These are phyloP conservation scores for Perithous albicinctus DNA, from an alignment of 2,888 invertebrate species.

Conservation along the genomic window DNA sequence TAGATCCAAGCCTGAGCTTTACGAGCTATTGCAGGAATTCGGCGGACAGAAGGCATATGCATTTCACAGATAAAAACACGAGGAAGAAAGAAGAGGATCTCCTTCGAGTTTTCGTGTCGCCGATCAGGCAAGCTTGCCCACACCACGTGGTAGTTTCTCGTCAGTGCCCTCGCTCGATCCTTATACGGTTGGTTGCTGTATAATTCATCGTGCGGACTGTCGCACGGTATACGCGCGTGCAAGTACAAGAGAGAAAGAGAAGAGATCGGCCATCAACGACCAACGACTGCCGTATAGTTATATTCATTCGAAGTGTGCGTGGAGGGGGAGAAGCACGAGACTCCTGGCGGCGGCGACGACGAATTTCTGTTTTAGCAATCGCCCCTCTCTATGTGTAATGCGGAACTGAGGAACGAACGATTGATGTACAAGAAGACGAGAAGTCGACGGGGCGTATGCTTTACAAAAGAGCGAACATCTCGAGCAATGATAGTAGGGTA, in stretches of 20 bases:
- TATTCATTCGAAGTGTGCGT: background rate
- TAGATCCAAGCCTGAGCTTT: background rate
- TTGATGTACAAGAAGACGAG: background rate
- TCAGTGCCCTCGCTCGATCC: conserved; percentile 64
- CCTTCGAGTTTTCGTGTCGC: conserved; percentile 50
- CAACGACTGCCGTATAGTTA: conserved; percentile 1
- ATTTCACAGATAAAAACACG: conserved; percentile 27
- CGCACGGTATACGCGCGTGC: conserved; percentile 39
- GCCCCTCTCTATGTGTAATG: conserved; percentile 15
- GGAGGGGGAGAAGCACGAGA: conserved; percentile 18
- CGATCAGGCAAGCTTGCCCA: conserved; percentile 24
- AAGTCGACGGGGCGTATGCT: background rate
- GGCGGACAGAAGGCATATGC: conserved; percentile 27
- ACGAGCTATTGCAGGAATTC: background rate
- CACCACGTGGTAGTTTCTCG: conserved; percentile 55
- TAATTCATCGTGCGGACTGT: conserved; percentile 73
- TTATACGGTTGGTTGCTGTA: conserved; percentile 74
- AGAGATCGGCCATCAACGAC: conserved; percentile 42
- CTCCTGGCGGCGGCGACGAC: conserved; percentile 10
- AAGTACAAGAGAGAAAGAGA: conserved; percentile 16
- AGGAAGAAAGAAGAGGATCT: conserved; percentile 35
- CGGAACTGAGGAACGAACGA: conserved; percentile 33
- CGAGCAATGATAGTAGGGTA: conserved; percentile 7
- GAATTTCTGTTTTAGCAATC: background rate
- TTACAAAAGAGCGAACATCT: conserved; percentile 2